Evolutionary conservation across 1,140 invertebrate genomes (phyloP), one percentile per base, ranked within the genome.

Genomic region (Lordiphosa stackelbergi): DNA sequence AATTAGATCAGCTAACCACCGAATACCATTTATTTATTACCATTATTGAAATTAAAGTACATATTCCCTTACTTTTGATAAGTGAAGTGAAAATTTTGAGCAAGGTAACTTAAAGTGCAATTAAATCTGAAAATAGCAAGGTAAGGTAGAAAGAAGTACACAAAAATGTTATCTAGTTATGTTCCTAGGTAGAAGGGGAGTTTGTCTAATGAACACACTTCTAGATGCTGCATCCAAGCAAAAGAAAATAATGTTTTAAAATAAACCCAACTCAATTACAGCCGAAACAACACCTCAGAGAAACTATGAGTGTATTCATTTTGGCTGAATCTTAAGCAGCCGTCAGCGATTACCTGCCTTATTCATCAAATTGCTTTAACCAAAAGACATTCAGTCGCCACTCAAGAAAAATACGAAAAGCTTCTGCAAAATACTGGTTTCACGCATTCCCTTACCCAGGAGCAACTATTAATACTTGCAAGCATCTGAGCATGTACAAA

Each of bases 361-460:
- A 69, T 69, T 69, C 61, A 52, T 49, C 66, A 64, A 69, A 65
- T 60, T 65, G 61, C 61, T 69, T 69, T 64, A 69, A 58, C 62
- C 61, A 46, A 69, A 69, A 65, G 66, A 69, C 66, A 65, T 69
- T 65, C 51, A 47, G 61, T 69, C 66, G 66, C 66, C 66, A 69
- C 61, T 69, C 51, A 55, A 45, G 40, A 53, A 41, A 16, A 43
- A 46, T 37, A 64, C 43, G 16, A 13, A 37, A 36, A 28, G 11
- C n/a, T 31, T 40, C 35, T 37, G 22, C 19, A 22, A 19, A 8
- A 37, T 36, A 45, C 28, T 28, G 37, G 41, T 58, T 43, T 34
- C 13, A 13, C 9, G 16, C 19, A 40, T 40, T 41, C 28, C 49
- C 49, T 38, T 19, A 37, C 36, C 16, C 28, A 35, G n/a, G 28